Evolutionary conservation across 2,888 invertebrate genomes (phyloP), one percentile per base, ranked within the genome.

Genomic region (Patella depressa): DNA sequence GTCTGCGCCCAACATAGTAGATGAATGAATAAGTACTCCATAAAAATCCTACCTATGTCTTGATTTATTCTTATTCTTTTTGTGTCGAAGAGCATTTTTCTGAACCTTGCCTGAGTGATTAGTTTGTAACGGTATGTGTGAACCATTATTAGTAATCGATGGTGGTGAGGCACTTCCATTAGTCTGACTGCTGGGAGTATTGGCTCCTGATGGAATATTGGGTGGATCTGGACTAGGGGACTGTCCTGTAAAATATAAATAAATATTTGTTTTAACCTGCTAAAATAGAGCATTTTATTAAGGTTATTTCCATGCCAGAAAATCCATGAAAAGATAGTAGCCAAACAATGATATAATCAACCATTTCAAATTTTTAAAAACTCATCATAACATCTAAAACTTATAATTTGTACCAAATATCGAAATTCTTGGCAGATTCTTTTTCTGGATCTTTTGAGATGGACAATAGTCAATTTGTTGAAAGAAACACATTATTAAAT

Each of bases 21-120:
- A 65, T 65, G 11, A 65, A 11, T 19, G 11, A 24, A 71, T 55
- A 12, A 53, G 29, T 53, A 19, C 24, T 11, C 12, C 15, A 29
- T 29, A 17, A 53, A 9, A 9, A 29, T 73, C 79, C 80, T 81
- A 87, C 87, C 85, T 86, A 81, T 85, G 86, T 69, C 84, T 82
- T 53, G 85, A 84, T 74, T 85, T 86, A 76, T 81, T 88, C 78
- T 88, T 88, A 53, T 84, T 85, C 77, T 88, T 88, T 80, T 88
- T 88, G 77, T 84, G 84, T 79, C 85, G 81, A 45, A 80, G 81
- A n/a, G 85, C 76, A 69, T 78, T 78, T 83, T 88, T 88, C 65
- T 85, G 81, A 53, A 88, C 81, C 81, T 88, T 88, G 29, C 88
- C 88, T 34, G 87, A 86, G 71, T 85, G 86, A 71, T 85, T 76